Base-by-base conservation (phyloP, 2,113 vertebrate genomes). In the Alosa alosa region DNA sequence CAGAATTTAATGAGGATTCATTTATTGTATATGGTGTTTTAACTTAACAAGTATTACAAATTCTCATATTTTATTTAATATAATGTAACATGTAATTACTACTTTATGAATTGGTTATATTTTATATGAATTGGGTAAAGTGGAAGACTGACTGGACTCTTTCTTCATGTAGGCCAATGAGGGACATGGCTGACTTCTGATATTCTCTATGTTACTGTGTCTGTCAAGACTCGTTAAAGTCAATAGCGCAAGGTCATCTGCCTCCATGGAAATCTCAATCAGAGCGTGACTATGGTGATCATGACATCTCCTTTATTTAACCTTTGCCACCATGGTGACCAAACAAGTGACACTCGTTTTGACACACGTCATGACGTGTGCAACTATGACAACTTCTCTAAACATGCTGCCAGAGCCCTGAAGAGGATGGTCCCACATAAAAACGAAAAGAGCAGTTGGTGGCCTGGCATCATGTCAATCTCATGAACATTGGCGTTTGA, bases 381-480 rank as follows among this genome's bases (percentile, higher is more conserved):
- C 72, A 15, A 15, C 31, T 36, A 39, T 39, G 72, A 78, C 72
- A 78, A 78, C 72, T 15, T 17, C 25, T 78, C 31, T 78, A 78
- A 78, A 78, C 72, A 78, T 78, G 72, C 72, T 41, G 72, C 72
- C 31, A 78, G 5, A 60, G 5, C 31, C 25, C 72, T 17, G 72
- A 78, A 17, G 72, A 78, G 72, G 72, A 78, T 11, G 36, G 31
- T 78, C 10, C 10, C 31, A 36, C 10, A 17, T 78, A 15, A 39
- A 78, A 39, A 39, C 20, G 72, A 39, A 31, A 44, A 78, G 36
- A 78, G 72, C 72, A 78, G 72, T 78, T 36, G 13, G 36, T 78
- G 36, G 72, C 72, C 72, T 86, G 81, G 64, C 72, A 78, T 78
- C 18, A 46, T 3, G 55, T 50, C 50, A 85, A 85, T 18, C 25